Base-by-base conservation (phyloP, 2,797 vertebrate genomes). In the Microctenopoma stevenorrisi region DNA sequence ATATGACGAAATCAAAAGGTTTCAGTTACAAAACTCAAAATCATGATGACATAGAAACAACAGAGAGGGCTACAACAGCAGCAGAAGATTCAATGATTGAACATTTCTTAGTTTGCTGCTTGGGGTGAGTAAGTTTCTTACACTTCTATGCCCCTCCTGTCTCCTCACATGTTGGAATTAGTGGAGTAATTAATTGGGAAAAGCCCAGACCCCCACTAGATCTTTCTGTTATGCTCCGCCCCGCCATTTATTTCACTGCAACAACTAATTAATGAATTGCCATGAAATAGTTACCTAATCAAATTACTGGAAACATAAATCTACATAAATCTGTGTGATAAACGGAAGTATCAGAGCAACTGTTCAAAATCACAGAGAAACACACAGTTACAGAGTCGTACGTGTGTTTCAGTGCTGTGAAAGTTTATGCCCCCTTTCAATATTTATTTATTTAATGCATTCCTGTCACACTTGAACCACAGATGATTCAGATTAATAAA, bases 231-330 rank as follows among this genome's bases (percentile, higher is more conserved):
- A 28, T 0, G 8, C 79, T 75, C 85, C 78, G 5, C 79, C 83
- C 65, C 35, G 26, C 57, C 77, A 78, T 81, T 88, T 86, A 79
- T 86, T 68, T 52, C 55, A 69, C 68, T 51, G 22, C 77, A 70
- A 64, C 63, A 71, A 60, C 76, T 90, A 86, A 86, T 90, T 86
- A 85, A 87, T 79, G 52, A 78, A 87, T 79, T 85, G 81, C 77
- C 14, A 67, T 78, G 77, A 75, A 81, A 74, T 82, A 82, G 81
- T 85, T 73, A 81, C 51, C 72, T 76, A 89, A 88, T 89, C 78
- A 87, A 82, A 90, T 87, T 83, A 86, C 35, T 49, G 59, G 49
- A 58, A 59, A 77, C 62, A 84, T 86, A 84, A 88, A 90, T 90
- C 87, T 10, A 48, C 12, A 22, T 48, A 22, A 22, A 25, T 22